phyloP scores from a whole-genome alignment of 2,113 vertebrate species.

The Mormoops blainvillei region DNA sequence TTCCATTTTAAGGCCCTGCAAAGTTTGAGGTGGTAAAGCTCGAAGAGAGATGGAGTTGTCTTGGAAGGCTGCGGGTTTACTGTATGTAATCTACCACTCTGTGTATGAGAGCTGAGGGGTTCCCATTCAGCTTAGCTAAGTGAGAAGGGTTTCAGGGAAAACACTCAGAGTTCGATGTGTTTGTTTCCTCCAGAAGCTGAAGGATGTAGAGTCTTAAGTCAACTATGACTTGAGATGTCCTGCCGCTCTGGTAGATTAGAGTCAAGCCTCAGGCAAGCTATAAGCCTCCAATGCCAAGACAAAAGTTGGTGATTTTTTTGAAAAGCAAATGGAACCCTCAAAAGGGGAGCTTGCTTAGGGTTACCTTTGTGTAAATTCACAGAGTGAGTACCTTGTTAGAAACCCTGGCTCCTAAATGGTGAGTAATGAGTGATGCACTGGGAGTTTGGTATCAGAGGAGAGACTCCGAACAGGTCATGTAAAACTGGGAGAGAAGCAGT shows the following conservation, averaged over 20 bases:
- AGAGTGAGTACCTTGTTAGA: neutral
- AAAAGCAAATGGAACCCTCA: neutral
- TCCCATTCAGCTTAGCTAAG: neutral
- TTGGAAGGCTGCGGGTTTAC: neutral
- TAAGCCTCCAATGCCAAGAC: neutral
- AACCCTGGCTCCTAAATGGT: neutral
- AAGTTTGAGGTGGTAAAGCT: neutral
- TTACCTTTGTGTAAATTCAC: neutral
- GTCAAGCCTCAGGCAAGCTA: neutral
- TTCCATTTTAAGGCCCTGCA: neutral
- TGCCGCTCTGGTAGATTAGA: neutral
- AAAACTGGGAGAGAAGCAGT: neutral
- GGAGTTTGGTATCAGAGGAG: neutral
- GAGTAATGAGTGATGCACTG: neutral
- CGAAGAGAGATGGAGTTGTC: neutral
- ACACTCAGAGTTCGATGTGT: neutral
- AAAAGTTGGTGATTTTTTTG: neutral
- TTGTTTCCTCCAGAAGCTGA: neutral
- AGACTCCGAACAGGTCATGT: neutral
- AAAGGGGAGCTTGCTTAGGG: neutral
- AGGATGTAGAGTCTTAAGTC: neutral
- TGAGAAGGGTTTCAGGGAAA: neutral
- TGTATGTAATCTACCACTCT: neutral
- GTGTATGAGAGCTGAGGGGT: neutral
- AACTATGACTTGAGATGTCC: neutral